A percentile compares a stretch with the other conserved stretches of the same genome.
phyloP scores from a whole-genome alignment of 2,797 vertebrate species.

The Hyperoplus lanceolatus region DNA sequence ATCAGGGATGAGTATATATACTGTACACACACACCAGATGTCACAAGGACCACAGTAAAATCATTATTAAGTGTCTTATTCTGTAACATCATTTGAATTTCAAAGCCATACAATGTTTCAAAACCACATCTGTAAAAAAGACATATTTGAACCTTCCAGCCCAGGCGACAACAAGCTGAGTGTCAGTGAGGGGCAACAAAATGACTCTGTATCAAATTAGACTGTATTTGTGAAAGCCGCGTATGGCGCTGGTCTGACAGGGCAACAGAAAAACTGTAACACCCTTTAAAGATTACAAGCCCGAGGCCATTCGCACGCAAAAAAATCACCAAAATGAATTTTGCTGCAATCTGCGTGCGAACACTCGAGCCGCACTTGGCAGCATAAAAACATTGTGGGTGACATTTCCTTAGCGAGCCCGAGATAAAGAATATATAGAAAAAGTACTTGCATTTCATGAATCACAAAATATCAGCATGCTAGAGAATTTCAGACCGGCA shows the following conservation, averaged over 20 bases:
- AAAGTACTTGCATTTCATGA: constrained; percentile 42
- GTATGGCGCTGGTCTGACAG: constrained; percentile 26
- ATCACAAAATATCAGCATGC: constrained; percentile 60
- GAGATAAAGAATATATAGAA: constrained; percentile 60
- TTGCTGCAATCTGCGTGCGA: constrained; percentile 23
- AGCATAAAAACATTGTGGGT: constrained; percentile 36
- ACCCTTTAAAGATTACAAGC: constrained; percentile 39
- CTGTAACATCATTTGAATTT: constrained; percentile 30
- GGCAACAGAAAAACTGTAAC: constrained; percentile 27
- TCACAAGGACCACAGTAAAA: constrained; percentile 29
- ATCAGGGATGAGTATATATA: constrained; percentile 61
- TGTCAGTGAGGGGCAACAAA: neutral
- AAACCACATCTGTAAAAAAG: constrained; percentile 50
- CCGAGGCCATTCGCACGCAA: constrained; percentile 1
- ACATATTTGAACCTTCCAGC: constrained; percentile 19
- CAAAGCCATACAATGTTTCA: constrained; percentile 47
- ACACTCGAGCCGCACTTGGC: constrained; percentile 28
- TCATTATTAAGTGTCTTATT: constrained; percentile 46
- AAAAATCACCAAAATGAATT: constrained; percentile 31
- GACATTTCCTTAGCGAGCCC: constrained; percentile 18
- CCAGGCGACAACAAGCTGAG: constrained; percentile 19
- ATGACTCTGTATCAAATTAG: constrained; percentile 34
- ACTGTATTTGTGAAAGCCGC: constrained; percentile 15
- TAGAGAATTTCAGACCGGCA: constrained; percentile 44
- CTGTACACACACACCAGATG: constrained; percentile 56